Conservation (phyloP, 2,888 invertebrate species). For the Lasioglossum lativentre region DNA sequence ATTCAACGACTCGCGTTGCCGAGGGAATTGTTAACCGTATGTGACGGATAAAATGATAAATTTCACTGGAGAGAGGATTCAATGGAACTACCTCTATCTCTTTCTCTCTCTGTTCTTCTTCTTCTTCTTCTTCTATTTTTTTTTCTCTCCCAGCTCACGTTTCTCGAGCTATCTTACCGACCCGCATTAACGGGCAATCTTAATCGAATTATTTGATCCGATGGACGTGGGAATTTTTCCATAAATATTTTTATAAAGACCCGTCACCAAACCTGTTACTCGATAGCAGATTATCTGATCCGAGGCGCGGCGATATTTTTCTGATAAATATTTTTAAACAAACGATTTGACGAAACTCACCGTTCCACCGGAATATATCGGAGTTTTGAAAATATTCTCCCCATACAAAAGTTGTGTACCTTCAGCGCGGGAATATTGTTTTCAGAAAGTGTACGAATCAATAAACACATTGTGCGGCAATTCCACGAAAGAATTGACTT, state of each 20-base stretch:
- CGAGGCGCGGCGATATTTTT: background rate
- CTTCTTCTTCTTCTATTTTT: background rate
- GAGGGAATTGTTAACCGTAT: slow-evolving; percentile 21
- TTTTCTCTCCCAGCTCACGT: background rate
- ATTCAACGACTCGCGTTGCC: slow-evolving; percentile 31
- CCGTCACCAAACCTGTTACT: background rate
- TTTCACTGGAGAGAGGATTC: background rate
- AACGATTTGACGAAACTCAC: background rate
- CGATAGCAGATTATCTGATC: background rate
- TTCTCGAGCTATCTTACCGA: background rate
- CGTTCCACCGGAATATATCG: background rate
- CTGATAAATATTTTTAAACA: background rate
- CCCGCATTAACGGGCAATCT: background rate
- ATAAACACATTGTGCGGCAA: background rate
- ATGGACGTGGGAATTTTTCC: background rate
- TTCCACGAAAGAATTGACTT: background rate
- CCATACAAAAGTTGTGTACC: background rate
- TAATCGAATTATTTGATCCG: slow-evolving; percentile 5
- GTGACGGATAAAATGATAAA: slow-evolving; percentile 10
- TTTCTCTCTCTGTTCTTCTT: background rate
- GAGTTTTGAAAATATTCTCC: background rate
- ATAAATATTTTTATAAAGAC: background rate
- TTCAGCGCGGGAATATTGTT: background rate
- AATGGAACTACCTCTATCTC: background rate
- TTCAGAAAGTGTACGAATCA: background rate